Percentiles rank a stretch among this genome's conserved stretches.
Evolutionary conservation across 92 coral and sea anemone genomes (phyloP).

Genomic region (Metridium senile): DNA sequence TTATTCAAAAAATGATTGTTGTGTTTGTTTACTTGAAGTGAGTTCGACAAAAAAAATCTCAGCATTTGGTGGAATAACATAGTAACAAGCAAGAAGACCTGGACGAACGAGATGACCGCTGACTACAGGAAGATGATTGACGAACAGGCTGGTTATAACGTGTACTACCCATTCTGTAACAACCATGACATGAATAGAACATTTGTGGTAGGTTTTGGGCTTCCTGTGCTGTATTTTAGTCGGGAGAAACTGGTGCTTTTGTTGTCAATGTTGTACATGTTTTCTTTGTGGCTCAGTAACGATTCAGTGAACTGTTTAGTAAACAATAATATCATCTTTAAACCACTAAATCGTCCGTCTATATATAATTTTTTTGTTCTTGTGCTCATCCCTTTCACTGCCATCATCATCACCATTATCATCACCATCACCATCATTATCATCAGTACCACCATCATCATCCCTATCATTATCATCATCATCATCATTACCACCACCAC

Average conservation of each 20-base stretch:
- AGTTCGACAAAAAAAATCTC: neutral
- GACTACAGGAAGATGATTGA: conserved; percentile 11
- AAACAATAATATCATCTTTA: no score
- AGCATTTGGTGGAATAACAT: conserved; percentile 26
- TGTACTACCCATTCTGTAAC: neutral
- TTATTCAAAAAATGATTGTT: no score
- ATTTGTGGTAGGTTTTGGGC: neutral
- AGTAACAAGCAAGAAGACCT: conserved; percentile 22
- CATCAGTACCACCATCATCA: neutral
- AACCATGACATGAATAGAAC: neutral
- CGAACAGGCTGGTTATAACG: neutral
- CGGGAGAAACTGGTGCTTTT: no score
- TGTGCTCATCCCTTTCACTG: neutral
- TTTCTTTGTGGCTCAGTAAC: no score
- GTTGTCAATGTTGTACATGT: no score
- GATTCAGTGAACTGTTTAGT: no score
- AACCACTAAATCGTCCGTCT: no score
- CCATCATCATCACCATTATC: neutral
- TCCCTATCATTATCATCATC: neutral
- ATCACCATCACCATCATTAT: neutral
- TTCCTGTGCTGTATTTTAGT: neutral
- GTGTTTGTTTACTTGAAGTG: neutral
- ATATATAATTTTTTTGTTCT: no score
- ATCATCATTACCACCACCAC: neutral
- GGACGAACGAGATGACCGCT: conserved; percentile 44